Evolutionary conservation across 2,113 vertebrate species (phyloP), one percentile per base, ranked within the genome.

Genomic region (Asarcornis scutulata): DNA sequence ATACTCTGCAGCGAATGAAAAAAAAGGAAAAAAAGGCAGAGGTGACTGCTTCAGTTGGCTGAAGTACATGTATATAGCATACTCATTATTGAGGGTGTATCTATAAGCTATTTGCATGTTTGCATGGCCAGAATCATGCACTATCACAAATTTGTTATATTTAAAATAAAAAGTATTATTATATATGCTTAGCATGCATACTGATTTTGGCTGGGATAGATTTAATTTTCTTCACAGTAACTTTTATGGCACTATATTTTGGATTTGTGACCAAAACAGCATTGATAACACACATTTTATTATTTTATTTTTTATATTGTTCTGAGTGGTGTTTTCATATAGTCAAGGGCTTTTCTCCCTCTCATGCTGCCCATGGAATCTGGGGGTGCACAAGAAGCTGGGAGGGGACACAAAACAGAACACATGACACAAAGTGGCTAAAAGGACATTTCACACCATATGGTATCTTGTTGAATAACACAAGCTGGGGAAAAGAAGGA

Each of bases 21-120:
- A 40, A 40, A 40, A 40, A 40, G 40, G 40, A 40, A 40, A 40
- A 14, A 38, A 69, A 80, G 13, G 7, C 4, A 7, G 0, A 31
- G 15, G 2, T 4, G 67, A 17, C 2, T 1, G 9, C 53, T 91
- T 64, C 16, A 90, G 52, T 46, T n/a, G 17, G 13, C 25, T 94
- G 36, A 79, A 67, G 3, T 21, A 2, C 17, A 26, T 7, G 3
- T 21, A 2, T 21, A 26, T 7, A 25, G 2, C 27, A 1, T 16
- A 3, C 11, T 3, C 27, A 25, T 12, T 9, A 31, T 17, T 55
- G 69, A 63, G 11, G 40, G 9, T 68, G 17, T 3, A 58, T 42
- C 12, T 20, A 52, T 74, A 68, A 86, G 42, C 5, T 21, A 13
- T 55, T 67, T n/a, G 4, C 6, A 12, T 50, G 8, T 7, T 62